Evolutionary conservation across 2,888 invertebrate species (phyloP), one percentile per base, ranked within the genome.

Genomic region (Hyposoter dolosus): DNA sequence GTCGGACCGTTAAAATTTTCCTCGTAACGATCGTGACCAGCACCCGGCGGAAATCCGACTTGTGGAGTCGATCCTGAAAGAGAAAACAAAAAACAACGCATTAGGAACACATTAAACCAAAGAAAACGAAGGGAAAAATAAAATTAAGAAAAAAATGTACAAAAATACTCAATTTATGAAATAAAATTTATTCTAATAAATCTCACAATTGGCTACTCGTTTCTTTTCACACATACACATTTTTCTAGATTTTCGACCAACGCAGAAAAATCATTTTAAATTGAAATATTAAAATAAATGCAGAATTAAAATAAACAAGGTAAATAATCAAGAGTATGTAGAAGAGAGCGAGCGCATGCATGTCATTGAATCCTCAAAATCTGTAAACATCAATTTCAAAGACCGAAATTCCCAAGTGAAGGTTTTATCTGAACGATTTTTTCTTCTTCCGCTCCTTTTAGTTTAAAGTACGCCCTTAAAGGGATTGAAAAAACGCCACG

Each of bases 1-100:
- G 93, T 91, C 28, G 94, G 94, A 5, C 94, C 94, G 86, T 93
- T 94, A 89, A 94, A 94, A 71, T 92, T 91, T 80, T 94, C 94
- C 83, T 94, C 94, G 89, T 94, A 94, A 88, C 94, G 93, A 89
- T 94, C 94, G 89, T 93, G 93, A 7, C 92, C 92, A 23, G 92
- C 89, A 12, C 93, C 93, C 17, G 93, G 93, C 35, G 93, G 92
- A 82, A 93, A 93, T 35, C 91, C 91, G 53, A 93, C 93, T 88
- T 91, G 93, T 88, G 90, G 93, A 75, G 93, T 91, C 35, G 94
- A 93, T 40, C 93, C 93, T 93, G 89, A 43, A 89, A 89, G 72
- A 56, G 19, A 72, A 45, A 53, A 56, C 4, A 15, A 15, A 40
- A 60, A 60, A 28, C 28, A 60, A 15, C 28, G 15, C 60, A 35